Conservation (phyloP, 2,113 vertebrate species). For the Bagarius yarrelli region DNA sequence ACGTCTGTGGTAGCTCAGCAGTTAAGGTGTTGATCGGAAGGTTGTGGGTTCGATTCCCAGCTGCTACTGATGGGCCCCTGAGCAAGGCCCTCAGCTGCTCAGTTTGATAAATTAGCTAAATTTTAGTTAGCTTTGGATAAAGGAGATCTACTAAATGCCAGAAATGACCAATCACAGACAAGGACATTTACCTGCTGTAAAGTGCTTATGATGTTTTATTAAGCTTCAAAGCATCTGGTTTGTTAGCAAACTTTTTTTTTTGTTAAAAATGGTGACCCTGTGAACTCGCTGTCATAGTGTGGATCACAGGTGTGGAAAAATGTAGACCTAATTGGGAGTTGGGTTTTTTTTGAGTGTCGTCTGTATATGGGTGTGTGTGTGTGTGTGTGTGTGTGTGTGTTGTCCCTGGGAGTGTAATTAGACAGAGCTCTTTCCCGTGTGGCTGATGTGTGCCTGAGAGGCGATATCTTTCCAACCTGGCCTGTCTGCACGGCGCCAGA, state of each 20-base stretch:
- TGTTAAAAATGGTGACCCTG: not conserved
- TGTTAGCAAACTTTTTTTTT: not conserved
- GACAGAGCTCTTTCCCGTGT: conserved; percentile 37
- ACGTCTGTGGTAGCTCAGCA: no score
- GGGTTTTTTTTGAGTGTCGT: not conserved
- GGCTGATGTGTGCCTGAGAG: conserved; percentile 47
- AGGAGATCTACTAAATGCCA: no score
- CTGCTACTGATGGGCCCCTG: no score
- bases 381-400: conserved; percentile 17
- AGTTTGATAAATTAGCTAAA: no score
- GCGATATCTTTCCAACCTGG: conserved; percentile 30
- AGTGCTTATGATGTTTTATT: not conserved
- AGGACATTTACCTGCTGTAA: not conserved
- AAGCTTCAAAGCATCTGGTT: conserved; percentile 7
- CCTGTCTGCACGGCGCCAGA: conserved; percentile 25
- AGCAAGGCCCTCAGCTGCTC: no score
- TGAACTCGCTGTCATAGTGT: conserved; percentile 21
- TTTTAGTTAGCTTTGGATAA: no score
- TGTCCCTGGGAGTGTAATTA: conserved; percentile 42
- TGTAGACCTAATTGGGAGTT: conserved; percentile 20
- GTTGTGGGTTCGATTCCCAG: no score
- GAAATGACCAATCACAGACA: no score
- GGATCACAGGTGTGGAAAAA: conserved; percentile 4
- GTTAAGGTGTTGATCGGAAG: no score
- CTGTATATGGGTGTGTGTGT: not conserved